A percentile compares a stretch with the other conserved stretches of the same genome.
Evolutionary conservation across 2,113 vertebrate species (phyloP).

Genomic region (Labrus mixtus): DNA sequence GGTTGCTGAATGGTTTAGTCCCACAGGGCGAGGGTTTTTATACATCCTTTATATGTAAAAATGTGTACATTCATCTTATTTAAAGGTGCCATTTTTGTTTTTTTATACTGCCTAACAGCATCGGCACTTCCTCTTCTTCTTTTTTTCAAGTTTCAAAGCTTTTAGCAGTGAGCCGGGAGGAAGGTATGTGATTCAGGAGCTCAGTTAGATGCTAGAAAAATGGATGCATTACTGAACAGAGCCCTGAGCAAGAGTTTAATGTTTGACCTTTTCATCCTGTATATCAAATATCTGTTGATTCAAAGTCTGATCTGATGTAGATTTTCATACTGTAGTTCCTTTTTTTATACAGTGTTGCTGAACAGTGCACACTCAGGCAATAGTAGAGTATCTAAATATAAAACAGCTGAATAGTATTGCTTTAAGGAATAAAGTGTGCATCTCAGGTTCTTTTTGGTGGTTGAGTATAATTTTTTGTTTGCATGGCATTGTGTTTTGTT

Average conservation of each 20-base stretch:
- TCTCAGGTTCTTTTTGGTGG: not conserved
- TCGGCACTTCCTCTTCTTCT: not conserved
- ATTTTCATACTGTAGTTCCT: not conserved
- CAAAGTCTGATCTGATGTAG: not conserved
- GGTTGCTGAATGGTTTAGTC: conserved; percentile 8
- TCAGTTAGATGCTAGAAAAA: not conserved
- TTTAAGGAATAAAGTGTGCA: not conserved
- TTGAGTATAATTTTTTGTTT: not conserved
- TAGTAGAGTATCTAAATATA: not conserved
- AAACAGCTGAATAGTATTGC: not conserved
- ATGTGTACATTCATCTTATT: not conserved
- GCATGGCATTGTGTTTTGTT: not conserved
- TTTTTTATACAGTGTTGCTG: not conserved
- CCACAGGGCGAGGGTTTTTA: conserved; percentile 1
- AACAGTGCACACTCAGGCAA: not conserved
- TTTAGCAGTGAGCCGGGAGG: not conserved
- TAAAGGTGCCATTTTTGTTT: not conserved
- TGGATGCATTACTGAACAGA: not conserved
- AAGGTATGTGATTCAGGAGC: not conserved
- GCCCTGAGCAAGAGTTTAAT: not conserved
- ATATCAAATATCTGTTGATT: conserved; percentile 3
- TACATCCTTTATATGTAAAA: conserved; percentile 1
- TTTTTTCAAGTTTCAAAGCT: not conserved
- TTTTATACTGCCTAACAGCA: not conserved
- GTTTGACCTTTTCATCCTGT: not conserved